A percentile compares a stretch with the other conserved stretches of the same genome.
Evolutionary conservation across 2,797 vertebrate species (phyloP).

Genomic region (Agapornis canus): DNA sequence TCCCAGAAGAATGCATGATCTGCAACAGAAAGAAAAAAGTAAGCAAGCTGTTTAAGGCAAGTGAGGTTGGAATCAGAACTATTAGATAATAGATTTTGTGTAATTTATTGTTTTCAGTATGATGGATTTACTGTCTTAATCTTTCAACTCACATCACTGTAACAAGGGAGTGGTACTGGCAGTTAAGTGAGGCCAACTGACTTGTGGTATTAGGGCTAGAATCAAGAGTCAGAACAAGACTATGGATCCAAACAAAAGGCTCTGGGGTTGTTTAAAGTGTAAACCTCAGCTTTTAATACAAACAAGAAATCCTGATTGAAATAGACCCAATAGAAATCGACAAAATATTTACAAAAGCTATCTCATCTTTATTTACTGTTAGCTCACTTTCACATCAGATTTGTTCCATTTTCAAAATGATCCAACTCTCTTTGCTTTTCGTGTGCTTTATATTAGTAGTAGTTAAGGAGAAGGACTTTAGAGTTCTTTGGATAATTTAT

Average conservation of each 20-base stretch:
- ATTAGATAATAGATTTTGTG: not conserved
- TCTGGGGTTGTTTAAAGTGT: not conserved
- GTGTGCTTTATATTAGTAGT: not conserved
- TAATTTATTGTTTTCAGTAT: not conserved
- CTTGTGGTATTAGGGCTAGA: rapidly evolving
- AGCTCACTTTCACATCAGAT: not conserved
- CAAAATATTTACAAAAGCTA: not conserved
- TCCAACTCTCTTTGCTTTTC: not conserved
- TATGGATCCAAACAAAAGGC: not conserved
- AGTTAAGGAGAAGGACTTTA: not conserved
- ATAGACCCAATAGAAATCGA: not conserved
- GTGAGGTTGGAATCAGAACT: not conserved
- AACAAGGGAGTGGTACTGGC: not conserved
- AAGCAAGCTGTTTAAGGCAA: not conserved
- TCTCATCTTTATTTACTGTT: not conserved
- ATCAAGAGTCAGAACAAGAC: not conserved
- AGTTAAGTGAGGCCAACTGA: not conserved
- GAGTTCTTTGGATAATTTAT: not conserved
- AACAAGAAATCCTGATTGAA: not conserved
- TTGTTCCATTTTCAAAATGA: not conserved
- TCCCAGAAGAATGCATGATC: not conserved
- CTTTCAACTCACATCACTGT: not conserved
- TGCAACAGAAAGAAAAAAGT: not conserved
- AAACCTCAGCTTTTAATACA: not conserved
- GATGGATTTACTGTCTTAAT: not conserved